Evolutionary conservation across 2,888 invertebrate species (phyloP), one percentile per base, ranked within the genome.

Genomic region (Melieria crassipennis): DNA sequence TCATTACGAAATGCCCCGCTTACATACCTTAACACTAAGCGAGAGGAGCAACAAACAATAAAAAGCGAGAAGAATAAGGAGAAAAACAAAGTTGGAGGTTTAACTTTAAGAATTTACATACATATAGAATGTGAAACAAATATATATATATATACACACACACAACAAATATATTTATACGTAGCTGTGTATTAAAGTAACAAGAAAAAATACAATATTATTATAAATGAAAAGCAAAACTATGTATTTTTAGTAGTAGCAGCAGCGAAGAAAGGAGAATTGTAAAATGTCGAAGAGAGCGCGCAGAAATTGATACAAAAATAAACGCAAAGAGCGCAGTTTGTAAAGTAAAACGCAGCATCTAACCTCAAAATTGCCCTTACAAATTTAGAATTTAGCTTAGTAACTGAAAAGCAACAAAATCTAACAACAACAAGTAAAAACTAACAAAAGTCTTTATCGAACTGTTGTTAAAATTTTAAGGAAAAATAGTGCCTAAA

Each of bases 401-500:
- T 67, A 58, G 47, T 70, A 30, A 65, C 47, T 56, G 56, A 67
- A 57, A 46, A 55, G 46, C 50, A 61, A 57, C 63, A 69, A 67
- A 66, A 30, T 30, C 2, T 30, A 30, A 30, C 30, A 30, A 30
- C 30, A 30, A 30, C 30, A 30, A 2, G 30, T 30, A 30, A 30
- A 30, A 30, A 30, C 30, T 30, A 30, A 70, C 55, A 67, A 70
- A 74, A 69, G 61, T 73, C 72, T 62, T 62, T 48, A 75, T 73
- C 70, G 73, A 75, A 72, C 70, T 74, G 74, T 75, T 74, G 70
- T 73, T 71, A 76, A 75, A 76, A 77, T 71, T 69, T 77, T 75
- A 77, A 76, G 75, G 75, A 77, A 77, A 73, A 76, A 77, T 74
- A 76, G 76, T 76, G 76, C 76, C 76, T 76, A 76, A 75, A 71